Percentiles rank a stretch among this genome's conserved stretches.
phyloP scores from a whole-genome alignment of 2,888 invertebrate genomes.

The Clunio marinus region DNA sequence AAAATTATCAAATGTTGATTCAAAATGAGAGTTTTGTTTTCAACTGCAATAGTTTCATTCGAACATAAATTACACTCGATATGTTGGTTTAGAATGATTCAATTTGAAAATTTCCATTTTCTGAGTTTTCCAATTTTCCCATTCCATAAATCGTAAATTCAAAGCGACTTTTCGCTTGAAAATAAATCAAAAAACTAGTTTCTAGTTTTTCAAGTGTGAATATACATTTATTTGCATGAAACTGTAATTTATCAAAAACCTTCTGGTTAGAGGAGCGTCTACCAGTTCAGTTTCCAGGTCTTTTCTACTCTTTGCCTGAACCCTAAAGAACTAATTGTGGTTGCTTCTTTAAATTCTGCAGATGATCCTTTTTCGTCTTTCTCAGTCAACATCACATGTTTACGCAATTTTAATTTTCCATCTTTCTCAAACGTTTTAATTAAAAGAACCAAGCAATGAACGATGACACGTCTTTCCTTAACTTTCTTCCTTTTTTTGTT shows the following conservation, averaged over 20 bases:
- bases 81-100: slow-evolving; percentile 15
- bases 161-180: background rate
- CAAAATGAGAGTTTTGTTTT: background rate
- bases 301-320: background rate
- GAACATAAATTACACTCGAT: background rate
- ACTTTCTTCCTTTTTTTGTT: background rate
- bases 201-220: background rate
- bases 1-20: background rate
- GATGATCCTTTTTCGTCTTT: slow-evolving; percentile 19
- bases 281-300: background rate
- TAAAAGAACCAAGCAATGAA: background rate
- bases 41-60: background rate
- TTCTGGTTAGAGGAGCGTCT: background rate
- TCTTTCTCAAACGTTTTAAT: too few relatives aligned
- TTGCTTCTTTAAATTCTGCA: slow-evolving; percentile 36
- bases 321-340: slow-evolving; percentile 36
- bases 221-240: background rate
- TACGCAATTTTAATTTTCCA: too few relatives aligned
- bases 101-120: slow-evolving; percentile 5
- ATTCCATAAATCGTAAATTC: too few relatives aligned
- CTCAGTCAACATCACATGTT: too few relatives aligned
- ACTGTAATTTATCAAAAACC: slow-evolving; percentile 7
- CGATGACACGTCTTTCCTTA: slow-evolving; percentile 15
- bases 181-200: slow-evolving; percentile 21
- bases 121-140: background rate